phyloP scores from a whole-genome alignment of 2,113 vertebrate species.

The Microtus montanus region DNA sequence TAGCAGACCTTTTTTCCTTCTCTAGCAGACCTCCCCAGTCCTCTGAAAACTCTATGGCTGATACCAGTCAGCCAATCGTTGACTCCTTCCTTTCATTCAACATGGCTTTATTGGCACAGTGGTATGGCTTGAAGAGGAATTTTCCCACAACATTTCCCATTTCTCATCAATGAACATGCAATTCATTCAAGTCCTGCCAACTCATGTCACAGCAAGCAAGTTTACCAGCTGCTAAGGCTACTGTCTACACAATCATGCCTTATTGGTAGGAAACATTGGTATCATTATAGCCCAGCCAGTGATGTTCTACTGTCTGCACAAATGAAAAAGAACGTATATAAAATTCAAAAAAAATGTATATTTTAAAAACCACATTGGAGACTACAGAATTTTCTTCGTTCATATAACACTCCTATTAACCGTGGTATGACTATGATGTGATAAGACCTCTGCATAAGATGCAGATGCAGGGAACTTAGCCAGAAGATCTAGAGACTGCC shows the following conservation, averaged over 20 bases:
- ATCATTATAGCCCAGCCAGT: background rate
- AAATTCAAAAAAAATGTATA: background rate
- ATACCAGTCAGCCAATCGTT: background rate
- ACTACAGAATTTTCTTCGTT: background rate
- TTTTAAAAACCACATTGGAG: constrained; percentile 5
- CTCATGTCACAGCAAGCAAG: constrained; percentile 44
- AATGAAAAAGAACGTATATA: background rate
- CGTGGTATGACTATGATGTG: background rate
- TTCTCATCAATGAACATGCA: constrained; percentile 69
- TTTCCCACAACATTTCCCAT: background rate
- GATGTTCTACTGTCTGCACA: constrained; percentile 11
- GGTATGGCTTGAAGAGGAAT: background rate
- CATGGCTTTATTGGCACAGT: background rate
- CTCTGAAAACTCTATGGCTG: background rate
- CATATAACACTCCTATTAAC: background rate
- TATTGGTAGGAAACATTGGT: background rate
- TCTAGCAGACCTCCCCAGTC: background rate
- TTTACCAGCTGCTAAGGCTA: constrained; percentile 54
- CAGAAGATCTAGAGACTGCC: background rate
- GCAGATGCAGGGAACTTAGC: background rate
- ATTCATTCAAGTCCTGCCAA: constrained; percentile 58
- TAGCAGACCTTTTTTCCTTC: no score
- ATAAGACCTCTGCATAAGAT: background rate
- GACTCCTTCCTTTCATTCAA: background rate
- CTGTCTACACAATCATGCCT: background rate